A percentile compares a stretch with the other conserved stretches of the same genome.
Conservation (phyloP, 2,113 vertebrate genomes). For the Bufo gargarizans region DNA sequence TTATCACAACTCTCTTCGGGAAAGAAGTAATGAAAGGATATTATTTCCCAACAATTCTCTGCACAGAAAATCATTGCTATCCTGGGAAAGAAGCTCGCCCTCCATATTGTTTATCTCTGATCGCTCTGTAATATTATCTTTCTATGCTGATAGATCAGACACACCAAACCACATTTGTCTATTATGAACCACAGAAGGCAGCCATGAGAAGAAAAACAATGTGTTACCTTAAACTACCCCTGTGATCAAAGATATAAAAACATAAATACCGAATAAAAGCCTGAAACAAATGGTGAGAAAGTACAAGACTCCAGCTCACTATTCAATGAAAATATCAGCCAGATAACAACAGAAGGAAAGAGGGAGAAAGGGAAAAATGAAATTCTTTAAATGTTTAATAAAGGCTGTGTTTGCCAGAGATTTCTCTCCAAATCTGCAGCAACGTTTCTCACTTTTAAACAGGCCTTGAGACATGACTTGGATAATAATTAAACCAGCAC, state of each 20-base stretch:
- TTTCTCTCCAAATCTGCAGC: no score
- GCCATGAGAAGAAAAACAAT: slow-evolving; percentile 11
- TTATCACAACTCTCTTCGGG: neutral
- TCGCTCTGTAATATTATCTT: neutral
- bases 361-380: neutral
- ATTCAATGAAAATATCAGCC: neutral
- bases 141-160: neutral
- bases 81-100: neutral
- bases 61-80: neutral
- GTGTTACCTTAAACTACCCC: slow-evolving; percentile 23
- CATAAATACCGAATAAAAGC: neutral
- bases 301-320: neutral
- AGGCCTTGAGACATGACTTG: no score
- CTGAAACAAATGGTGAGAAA: neutral
- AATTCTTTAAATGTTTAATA: neutral
- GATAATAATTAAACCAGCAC: no score
- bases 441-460: no score
- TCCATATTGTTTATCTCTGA: neutral
- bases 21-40: neutral
- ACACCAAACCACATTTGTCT: slow-evolving; percentile 23
- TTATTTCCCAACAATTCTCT: neutral
- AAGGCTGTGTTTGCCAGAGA: no score
- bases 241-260: slow-evolving; percentile 15
- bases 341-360: neutral
- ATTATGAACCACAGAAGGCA: neutral